Base-by-base conservation (phyloP, 1,140 invertebrate species). In the Saccostrea cuccullata region DNA sequence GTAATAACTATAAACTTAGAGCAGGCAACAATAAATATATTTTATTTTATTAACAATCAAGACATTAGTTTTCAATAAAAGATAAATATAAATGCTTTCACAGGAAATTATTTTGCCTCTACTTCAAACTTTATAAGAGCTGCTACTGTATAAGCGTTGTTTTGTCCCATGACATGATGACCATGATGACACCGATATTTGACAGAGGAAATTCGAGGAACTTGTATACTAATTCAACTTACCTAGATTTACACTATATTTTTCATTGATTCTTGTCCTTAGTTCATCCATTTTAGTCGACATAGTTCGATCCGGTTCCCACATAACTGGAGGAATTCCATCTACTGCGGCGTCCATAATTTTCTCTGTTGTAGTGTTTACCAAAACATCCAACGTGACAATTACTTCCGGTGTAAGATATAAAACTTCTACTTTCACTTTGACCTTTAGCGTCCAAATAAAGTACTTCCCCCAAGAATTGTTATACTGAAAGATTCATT, bases 211-310 rank as follows among this genome's bases (percentile, higher is more conserved):
- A 55, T 82, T 56, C 55, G 55, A 60, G 4, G 91, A n/a, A n/a
- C n/a, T n/a, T n/a, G n/a, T n/a, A 90, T 89, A 1, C 9, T 26
- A 2, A 9, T 15, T 30, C 13, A 60, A 60, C 70, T 73, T 90
- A 94, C 94, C 90, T 36, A 94, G 88, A 26, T 93, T 89, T 0
- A 92, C 82, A 5, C 88, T 88, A 60, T 92, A 93, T 88, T 94
- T 93, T 26, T 91, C 56, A 86, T 94, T 94, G 20, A 94, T 93
- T 55, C 56, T 83, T 55, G 91, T 85, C 77, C 92, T 89, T 9
- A 94, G 92, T 40, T 90, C 60, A 84, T 94, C 92, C 89, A 94
- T 92, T 55, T 94, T 92, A 58, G 94, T 94, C 26, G n/a, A 73
- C 87, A 91, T 87, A 12, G 77, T 86, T 55, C 20, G 73, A 40